Evolutionary conservation across 2,888 invertebrate genomes (phyloP), one percentile per base, ranked within the genome.

Genomic region (Tuta absoluta): DNA sequence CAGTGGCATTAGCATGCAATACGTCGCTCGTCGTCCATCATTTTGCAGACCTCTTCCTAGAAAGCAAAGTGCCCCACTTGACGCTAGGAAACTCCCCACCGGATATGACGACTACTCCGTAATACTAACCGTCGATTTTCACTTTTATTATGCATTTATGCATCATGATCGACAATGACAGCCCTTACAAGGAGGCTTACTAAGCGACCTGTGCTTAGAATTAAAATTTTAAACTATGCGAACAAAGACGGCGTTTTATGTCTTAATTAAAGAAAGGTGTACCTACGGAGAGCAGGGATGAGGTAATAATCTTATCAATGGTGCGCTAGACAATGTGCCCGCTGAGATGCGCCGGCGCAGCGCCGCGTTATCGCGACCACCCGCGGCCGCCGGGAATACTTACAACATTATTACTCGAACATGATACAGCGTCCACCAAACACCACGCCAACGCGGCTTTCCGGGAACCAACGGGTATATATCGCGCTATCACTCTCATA

Each of bases 31-130:
- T 74, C 80, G 82, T 79, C 79, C 79, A 81, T 81, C 83, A 83
- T 85, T 82, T 85, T 75, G 82, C 82, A 77, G 78, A 76, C 73
- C 76, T 82, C 80, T 89, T 89, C 89, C 84, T 87, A 86, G 90
- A 87, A 89, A 88, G 84, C 81, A 80, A 81, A 80, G 80, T 84
- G 86, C 78, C 83, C 84, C 82, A 87, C 79, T 82, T 79, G 81
- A 76, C 74, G 77, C 75, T 74, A 77, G 79, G 81, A 75, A 80
- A 74, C 73, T 72, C 66, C 61, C 45, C 77, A 73, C 79, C 84
- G 87, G 87, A 88, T 79, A 76, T 80, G 77, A 77, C 76, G 69
- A 69, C 73, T 71, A 66, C 75, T 71, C 78, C 81, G 58, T 58
- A 45, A 83, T 80, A 80, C 72, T 80, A 83, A 85, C 84, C 76